A percentile compares a stretch with the other conserved stretches of the same genome.
These are phyloP conservation scores for Sebastes trivittatus DNA, from an alignment of 2,797 vertebrate species.

Conservation along the genomic window DNA sequence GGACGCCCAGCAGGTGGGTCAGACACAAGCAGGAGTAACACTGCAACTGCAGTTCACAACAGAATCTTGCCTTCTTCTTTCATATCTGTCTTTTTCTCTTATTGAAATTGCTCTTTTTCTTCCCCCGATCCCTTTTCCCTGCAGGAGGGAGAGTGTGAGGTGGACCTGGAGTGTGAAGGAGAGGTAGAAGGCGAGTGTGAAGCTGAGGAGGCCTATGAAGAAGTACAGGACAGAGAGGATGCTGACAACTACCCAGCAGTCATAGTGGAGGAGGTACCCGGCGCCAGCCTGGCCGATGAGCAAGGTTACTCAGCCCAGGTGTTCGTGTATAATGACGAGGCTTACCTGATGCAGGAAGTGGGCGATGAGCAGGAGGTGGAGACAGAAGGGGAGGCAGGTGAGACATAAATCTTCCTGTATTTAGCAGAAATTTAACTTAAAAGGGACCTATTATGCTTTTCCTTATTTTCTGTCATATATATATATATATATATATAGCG, in stretches of 20 bases:
- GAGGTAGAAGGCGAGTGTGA: conserved; percentile 78
- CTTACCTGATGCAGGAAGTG: conserved; percentile 92
- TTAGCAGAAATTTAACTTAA: background rate
- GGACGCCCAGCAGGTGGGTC: conserved; percentile 75
- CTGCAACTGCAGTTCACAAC: background rate
- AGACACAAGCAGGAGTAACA: background rate
- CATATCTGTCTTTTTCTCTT: background rate
- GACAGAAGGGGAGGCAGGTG: conserved; percentile 75
- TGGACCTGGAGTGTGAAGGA: conserved; percentile 73
- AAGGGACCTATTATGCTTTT: no score
- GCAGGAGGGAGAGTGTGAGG: conserved; percentile 75
- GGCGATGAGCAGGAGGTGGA: conserved; percentile 93
- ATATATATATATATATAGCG: no score
- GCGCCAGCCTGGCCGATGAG: conserved; percentile 81
- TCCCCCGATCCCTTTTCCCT: background rate
- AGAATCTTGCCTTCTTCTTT: no score
- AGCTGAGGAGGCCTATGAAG: conserved; percentile 84
- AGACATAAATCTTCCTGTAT: conserved; percentile 19
- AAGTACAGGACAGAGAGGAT: conserved; percentile 73
- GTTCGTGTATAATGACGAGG: conserved; percentile 89
- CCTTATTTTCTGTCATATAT: no score
- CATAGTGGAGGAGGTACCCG: conserved; percentile 91
- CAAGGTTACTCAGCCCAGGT: conserved; percentile 90
- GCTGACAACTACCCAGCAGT: conserved; percentile 87
- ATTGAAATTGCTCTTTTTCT: background rate